Percentiles rank a stretch among this genome's conserved stretches.
Evolutionary conservation across 2,113 vertebrate genomes (phyloP).

Genomic region (Brachirus orientalis): DNA sequence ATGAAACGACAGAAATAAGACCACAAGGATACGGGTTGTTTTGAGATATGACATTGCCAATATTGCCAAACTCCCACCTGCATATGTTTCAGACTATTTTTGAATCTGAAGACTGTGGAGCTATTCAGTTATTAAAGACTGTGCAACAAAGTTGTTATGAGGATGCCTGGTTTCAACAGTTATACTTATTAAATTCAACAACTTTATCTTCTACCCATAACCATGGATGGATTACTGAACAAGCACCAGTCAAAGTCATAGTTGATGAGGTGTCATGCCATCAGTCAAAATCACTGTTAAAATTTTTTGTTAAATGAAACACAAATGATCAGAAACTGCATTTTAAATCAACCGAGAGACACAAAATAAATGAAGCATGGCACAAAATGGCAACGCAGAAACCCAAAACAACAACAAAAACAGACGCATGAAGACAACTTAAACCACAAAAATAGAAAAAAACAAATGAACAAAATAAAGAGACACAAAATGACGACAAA

Average conservation of each 20-base stretch:
- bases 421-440: no score
- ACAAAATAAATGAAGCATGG: no score
- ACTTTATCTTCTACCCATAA: no score
- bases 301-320: not conserved
- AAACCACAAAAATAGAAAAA: no score
- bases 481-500: not conserved
- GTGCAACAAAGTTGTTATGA: not conserved
- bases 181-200: no score
- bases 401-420: not conserved
- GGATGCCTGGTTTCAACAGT: no score
- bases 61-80: not conserved
- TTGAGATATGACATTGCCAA: not conserved
- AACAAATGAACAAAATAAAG: no score
- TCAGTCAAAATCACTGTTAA: not conserved
- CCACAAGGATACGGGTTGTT: slow-evolving; percentile 24
- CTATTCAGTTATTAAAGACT: slow-evolving; percentile 31
- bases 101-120: not conserved
- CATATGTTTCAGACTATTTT: slow-evolving; percentile 12
- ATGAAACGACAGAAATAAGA: slow-evolving; percentile 14
- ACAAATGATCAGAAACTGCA: not conserved
- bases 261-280: no score
- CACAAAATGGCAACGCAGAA: not conserved
- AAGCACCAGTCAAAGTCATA: no score
- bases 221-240: no score
- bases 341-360: no score